These are phyloP conservation scores for Coptodon bakossiorum DNA, from an alignment of 2,113 vertebrate genomes.

Conservation along the genomic window DNA sequence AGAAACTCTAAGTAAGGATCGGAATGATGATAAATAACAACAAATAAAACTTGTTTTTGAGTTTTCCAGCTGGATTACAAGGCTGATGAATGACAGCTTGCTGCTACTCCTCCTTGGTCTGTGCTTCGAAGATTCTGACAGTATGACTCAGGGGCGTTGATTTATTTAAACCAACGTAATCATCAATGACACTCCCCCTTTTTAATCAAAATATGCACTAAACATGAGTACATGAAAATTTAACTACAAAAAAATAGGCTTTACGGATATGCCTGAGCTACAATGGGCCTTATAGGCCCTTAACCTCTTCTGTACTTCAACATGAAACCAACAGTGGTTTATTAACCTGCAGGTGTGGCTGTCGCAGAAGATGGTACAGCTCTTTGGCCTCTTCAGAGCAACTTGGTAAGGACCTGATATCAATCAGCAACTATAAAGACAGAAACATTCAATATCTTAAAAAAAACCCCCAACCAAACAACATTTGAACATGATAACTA, in stretches of 20 bases:
- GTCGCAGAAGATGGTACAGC: constrained; percentile 75
- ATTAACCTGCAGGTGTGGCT: constrained; percentile 81
- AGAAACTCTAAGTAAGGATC: neutral
- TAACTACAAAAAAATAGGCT: neutral
- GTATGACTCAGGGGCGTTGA: neutral
- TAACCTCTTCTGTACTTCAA: neutral
- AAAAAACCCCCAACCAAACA: neutral
- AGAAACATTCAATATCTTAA: neutral
- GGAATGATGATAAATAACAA: neutral
- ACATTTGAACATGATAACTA: neutral
- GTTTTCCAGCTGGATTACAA: neutral
- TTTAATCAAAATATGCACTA: neutral
- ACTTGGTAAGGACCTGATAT: constrained; percentile 53
- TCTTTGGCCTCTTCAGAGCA: constrained; percentile 80
- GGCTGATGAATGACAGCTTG: neutral
- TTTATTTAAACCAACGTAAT: neutral
- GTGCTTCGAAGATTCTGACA: neutral
- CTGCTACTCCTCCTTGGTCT: neutral
- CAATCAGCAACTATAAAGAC: constrained; percentile 54
- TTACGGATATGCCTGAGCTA: neutral
- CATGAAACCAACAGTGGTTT: neutral
- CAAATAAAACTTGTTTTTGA: neutral
- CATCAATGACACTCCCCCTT: neutral
- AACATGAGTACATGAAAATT: neutral
- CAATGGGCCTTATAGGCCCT: neutral